Evolutionary conservation across 2,797 vertebrate species (phyloP).

Genomic region (Zalophus californianus): DNA sequence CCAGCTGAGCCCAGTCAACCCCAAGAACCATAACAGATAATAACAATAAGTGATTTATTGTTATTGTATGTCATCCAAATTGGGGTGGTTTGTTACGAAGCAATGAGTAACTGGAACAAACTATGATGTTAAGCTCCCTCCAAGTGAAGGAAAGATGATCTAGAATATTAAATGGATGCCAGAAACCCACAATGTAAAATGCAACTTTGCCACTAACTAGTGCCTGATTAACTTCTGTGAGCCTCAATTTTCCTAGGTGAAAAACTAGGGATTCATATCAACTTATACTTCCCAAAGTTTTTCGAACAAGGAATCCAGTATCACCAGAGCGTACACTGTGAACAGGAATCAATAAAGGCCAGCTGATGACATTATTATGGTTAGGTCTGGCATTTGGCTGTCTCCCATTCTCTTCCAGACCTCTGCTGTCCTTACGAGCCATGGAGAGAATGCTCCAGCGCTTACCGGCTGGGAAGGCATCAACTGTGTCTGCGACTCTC

Average conservation of each 20-base stretch:
- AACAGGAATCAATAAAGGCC: not conserved
- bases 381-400: not conserved
- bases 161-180: not conserved
- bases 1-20: not conserved
- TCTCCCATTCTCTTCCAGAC: not conserved
- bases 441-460: not conserved
- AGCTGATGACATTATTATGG: accelerated
- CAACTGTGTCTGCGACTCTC: not conserved
- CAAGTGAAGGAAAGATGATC: not conserved
- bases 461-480: not conserved
- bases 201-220: not conserved
- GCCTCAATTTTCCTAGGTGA: not conserved
- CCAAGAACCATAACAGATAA: not conserved
- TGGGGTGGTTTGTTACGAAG: not conserved
- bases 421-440: not conserved
- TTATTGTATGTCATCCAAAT: not conserved
- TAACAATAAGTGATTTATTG: not conserved
- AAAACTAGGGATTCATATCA: not conserved
- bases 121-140: not conserved
- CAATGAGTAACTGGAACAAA: not conserved
- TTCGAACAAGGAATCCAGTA: not conserved
- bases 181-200: not conserved
- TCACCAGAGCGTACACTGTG: too few species aligned
- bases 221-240: not conserved
- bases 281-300: not conserved